A percentile compares a stretch with the other conserved stretches of the same genome.
These are phyloP conservation scores for Halocynthia aurantium DNA, from an alignment of 23 tunicate species.

Conservation along the genomic window DNA sequence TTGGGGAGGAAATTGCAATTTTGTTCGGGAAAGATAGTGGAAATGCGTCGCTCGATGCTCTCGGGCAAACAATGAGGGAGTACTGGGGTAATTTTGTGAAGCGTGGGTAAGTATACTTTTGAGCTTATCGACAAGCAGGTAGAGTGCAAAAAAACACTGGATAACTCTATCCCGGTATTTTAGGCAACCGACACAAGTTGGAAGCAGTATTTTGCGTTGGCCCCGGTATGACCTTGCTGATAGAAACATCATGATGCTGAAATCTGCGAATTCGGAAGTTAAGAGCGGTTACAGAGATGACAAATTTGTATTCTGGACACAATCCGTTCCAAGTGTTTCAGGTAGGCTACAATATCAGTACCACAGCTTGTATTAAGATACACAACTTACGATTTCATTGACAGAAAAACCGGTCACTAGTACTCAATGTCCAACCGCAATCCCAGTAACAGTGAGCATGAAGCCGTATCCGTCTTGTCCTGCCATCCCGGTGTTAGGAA, in stretches of 20 bases:
- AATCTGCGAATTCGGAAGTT: background rate
- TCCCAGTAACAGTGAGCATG: background rate
- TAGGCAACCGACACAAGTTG: background rate
- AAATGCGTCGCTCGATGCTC: background rate
- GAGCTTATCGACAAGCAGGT: background rate
- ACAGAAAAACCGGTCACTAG: background rate
- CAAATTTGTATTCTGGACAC: background rate
- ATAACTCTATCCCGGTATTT: background rate
- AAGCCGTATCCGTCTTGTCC: conserved; percentile 9
- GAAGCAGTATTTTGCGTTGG: background rate
- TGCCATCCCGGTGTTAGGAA: conserved; percentile 6
- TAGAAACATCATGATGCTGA: conserved; percentile 1
- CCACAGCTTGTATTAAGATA: background rate
- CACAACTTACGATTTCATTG: background rate
- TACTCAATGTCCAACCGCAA: background rate
- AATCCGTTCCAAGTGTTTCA: background rate
- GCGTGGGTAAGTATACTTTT: conserved; percentile 8
- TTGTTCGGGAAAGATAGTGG: background rate
- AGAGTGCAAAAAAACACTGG: background rate
- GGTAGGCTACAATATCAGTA: background rate
- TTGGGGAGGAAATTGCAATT: conserved; percentile 17
- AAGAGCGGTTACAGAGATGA: conserved; percentile 15
- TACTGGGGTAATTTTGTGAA: conserved; percentile 15
- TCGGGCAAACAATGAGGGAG: conserved; percentile 9
- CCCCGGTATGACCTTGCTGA: background rate